Evolutionary conservation across 23 tunicate species (phyloP).

Genomic region (Clavelina lepadiformis): DNA sequence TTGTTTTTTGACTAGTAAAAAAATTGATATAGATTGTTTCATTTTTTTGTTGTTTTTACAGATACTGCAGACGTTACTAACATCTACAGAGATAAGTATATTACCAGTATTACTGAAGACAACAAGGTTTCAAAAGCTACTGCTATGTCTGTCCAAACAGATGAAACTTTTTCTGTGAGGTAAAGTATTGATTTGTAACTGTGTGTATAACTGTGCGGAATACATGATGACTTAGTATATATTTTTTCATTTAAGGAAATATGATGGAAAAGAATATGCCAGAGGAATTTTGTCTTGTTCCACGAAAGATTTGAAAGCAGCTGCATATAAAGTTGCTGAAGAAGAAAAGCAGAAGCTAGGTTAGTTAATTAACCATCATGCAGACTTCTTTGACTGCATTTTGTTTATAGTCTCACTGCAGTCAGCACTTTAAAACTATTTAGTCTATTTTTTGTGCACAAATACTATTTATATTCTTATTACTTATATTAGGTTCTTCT

Average conservation of each 20-base stretch:
- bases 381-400: too few species aligned
- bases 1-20: background rate
- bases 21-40: background rate
- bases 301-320: background rate
- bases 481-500: too few species aligned
- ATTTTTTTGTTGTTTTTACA: background rate
- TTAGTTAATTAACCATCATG: background rate
- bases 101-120: background rate
- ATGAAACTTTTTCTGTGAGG: slow-evolving; percentile 8
- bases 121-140: slow-evolving; percentile 1
- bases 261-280: too few species aligned
- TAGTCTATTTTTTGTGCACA: too few species aligned
- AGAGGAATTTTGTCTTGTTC: background rate
- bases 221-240: too few species aligned
- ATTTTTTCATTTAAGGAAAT: too few species aligned
- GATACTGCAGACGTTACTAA: slow-evolving; percentile 18
- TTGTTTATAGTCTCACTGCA: too few species aligned
- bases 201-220: too few species aligned
- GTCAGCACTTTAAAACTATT: too few species aligned
- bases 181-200: too few species aligned
- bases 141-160: slow-evolving; percentile 7
- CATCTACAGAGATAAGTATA: slow-evolving; percentile 14
- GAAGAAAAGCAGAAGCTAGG: background rate
- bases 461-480: too few species aligned
- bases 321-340: slow-evolving; percentile 8